Percentiles rank a stretch among this genome's conserved stretches.
phyloP scores from a whole-genome alignment of 1,140 invertebrate species.

The Augochlora pura region DNA sequence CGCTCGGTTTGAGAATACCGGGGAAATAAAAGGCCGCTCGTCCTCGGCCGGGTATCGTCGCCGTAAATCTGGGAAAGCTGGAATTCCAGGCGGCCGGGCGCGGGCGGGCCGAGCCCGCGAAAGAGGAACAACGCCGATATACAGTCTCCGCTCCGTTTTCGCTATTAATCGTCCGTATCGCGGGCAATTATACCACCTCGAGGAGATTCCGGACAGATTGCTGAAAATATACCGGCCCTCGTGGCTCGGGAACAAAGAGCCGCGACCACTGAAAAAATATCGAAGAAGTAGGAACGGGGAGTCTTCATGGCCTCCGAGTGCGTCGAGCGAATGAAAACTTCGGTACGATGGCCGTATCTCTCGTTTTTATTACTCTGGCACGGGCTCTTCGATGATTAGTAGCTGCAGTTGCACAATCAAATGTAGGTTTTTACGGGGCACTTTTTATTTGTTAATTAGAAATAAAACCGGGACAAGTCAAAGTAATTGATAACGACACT shows the following conservation, averaged over 20 bases:
- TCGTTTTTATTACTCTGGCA: too few species aligned
- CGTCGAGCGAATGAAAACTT: not conserved
- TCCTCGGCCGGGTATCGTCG: not conserved
- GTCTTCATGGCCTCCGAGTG: too few species aligned
- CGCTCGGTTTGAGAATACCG: not conserved
- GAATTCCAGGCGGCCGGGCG: not conserved
- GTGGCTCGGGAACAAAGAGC: conserved; percentile 8
- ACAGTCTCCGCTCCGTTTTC: not conserved
- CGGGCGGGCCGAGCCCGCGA: not conserved
- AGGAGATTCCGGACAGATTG: conserved; percentile 20
- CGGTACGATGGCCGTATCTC: too few species aligned
- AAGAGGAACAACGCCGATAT: not conserved
- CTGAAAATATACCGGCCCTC: conserved; percentile 9
- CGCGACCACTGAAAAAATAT: not conserved
- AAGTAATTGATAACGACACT: too few species aligned
- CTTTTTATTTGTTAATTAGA: too few species aligned
- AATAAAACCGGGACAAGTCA: too few species aligned
- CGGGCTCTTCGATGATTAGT: too few species aligned
- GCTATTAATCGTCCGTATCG: conserved; percentile 31
- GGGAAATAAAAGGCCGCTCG: conserved; percentile 11
- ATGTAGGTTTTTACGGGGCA: too few species aligned
- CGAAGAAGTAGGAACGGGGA: not conserved
- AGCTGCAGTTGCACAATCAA: too few species aligned
- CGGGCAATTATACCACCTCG: conserved; percentile 40
- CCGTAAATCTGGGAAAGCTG: conserved; percentile 15